Evolutionary conservation across 1,140 invertebrate species (phyloP).

Genomic region (Hycleus cichorii): DNA sequence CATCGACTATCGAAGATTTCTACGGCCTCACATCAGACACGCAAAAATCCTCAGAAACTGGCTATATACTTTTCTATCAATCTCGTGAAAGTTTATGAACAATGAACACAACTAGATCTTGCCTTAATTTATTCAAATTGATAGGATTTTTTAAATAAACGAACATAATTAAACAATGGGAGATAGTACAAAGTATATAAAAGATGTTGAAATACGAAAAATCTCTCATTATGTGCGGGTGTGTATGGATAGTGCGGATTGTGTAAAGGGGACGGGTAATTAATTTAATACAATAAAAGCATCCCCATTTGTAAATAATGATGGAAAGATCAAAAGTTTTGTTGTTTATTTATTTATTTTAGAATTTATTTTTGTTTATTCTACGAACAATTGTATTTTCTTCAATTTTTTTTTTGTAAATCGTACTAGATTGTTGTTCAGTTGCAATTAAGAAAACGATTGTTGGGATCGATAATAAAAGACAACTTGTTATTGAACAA

Average conservation of each 20-base stretch:
- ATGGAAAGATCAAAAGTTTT: no score
- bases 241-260: no score
- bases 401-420: not conserved
- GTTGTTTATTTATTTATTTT: no score
- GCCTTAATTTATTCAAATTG: slow-evolving; percentile 20
- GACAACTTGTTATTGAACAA: no score
- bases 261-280: not conserved
- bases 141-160: not conserved
- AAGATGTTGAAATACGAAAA: not conserved
- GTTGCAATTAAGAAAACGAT: not conserved
- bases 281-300: no score
- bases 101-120: slow-evolving; percentile 8
- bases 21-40: slow-evolving; percentile 97
- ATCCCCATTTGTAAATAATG: no score
- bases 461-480: no score
- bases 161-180: not conserved
- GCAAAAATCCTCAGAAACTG: slow-evolving; percentile 98
- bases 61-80: slow-evolving; percentile 99
- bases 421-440: slow-evolving; percentile 4
- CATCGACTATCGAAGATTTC: slow-evolving; percentile 98
- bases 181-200: not conserved
- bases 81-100: slow-evolving; percentile 67
- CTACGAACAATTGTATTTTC: not conserved
- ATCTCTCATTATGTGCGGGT: slow-evolving; percentile 1
- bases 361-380: not conserved